phyloP scores from a whole-genome alignment of 2,888 invertebrate genomes.

The Tipula confusa region DNA sequence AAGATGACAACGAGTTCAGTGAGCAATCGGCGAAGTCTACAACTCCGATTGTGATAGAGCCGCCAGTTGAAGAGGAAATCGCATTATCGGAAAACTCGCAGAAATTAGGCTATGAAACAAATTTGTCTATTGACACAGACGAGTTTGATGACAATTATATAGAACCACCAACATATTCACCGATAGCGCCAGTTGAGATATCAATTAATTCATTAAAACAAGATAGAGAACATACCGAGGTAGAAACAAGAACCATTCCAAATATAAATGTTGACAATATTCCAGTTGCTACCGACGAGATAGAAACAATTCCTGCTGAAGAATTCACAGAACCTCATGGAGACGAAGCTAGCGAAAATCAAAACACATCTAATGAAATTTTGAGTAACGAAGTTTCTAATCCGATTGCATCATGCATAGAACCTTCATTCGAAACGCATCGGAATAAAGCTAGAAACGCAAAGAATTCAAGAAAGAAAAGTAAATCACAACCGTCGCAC shows the following conservation, averaged over 20 bases:
- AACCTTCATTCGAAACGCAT: neutral
- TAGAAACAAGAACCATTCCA: neutral
- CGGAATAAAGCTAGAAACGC: neutral
- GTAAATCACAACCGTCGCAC: neutral
- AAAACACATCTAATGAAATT: neutral
- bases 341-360: neutral
- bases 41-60: neutral
- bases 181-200: neutral
- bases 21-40: neutral
- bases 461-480: neutral
- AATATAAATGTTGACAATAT: neutral
- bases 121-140: neutral
- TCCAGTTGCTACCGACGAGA: too few relatives aligned
- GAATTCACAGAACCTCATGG: neutral
- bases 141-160: neutral
- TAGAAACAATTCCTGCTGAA: too few relatives aligned
- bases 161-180: neutral
- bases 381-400: neutral
- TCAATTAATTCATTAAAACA: neutral
- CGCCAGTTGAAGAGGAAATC: neutral
- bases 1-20: neutral
- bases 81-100: neutral
- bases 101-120: neutral
- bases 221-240: neutral
- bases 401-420: neutral